phyloP scores from a whole-genome alignment of 1,140 invertebrate species.

The Pararge aegeria region DNA sequence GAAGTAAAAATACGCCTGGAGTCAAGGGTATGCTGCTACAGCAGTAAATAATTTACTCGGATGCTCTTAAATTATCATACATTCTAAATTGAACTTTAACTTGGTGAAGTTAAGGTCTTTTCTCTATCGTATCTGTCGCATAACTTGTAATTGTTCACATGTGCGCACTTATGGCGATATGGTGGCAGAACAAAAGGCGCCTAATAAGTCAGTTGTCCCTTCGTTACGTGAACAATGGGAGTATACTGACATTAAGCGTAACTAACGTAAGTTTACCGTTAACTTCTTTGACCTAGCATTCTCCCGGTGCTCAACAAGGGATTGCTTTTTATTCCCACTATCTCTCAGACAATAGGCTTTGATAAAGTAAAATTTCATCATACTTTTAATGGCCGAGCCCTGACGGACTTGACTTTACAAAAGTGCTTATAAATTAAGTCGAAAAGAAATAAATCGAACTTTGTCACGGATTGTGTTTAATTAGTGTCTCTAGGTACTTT shows the following conservation, averaged over 20 bases:
- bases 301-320: background rate
- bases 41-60: background rate
- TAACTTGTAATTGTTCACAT: background rate
- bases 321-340: too few species aligned
- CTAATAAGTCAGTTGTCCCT: slow-evolving; percentile 22
- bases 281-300: background rate
- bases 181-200: slow-evolving; percentile 18
- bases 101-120: background rate
- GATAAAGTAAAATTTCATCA: too few species aligned
- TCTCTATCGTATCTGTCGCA: background rate
- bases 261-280: slow-evolving; percentile 1
- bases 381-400: too few species aligned
- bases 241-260: background rate
- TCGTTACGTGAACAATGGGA: slow-evolving; percentile 15
- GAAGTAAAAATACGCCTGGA: background rate
- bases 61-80: background rate
- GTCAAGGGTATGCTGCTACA: background rate
- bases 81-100: background rate
- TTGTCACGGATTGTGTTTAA: too few species aligned
- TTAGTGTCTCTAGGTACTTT: too few species aligned
- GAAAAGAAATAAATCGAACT: too few species aligned
- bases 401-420: too few species aligned
- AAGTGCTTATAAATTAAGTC: too few species aligned
- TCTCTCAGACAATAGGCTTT: too few species aligned
- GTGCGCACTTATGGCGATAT: slow-evolving; percentile 10